Conservation (phyloP, 2,888 invertebrate species). For the Eucera pruinosa region DNA sequence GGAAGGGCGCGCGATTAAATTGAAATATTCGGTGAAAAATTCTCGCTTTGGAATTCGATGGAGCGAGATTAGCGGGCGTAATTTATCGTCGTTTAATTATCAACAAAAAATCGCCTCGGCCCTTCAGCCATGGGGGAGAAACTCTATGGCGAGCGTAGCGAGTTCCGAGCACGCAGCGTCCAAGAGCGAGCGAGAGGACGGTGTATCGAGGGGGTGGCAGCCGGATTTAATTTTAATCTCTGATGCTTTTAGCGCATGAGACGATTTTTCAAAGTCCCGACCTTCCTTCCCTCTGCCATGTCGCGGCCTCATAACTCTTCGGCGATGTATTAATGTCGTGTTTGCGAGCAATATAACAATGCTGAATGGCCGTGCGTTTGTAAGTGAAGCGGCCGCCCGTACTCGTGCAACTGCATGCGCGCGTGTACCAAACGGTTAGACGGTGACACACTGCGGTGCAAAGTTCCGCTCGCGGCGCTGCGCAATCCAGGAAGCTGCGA, state of each 20-base stretch:
- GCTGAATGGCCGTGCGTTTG: constrained; percentile 67
- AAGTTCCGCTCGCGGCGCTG: constrained; percentile 17
- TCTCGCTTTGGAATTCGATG: constrained; percentile 57
- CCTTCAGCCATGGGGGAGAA: constrained; percentile 27
- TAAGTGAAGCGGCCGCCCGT: constrained; percentile 57
- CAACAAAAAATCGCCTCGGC: constrained; percentile 64
- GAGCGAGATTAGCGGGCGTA: constrained; percentile 53
- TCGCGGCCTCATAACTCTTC: constrained; percentile 77
- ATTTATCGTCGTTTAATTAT: constrained; percentile 70
- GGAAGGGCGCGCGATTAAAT: constrained; percentile 31
- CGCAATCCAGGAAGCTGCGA: constrained; percentile 6
- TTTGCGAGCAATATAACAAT: constrained; percentile 81
- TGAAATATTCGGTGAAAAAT: constrained; percentile 57
- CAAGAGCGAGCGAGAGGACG: neutral
- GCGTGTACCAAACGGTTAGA: constrained; percentile 16
- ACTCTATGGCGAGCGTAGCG: constrained; percentile 8
- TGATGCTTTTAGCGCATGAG: constrained; percentile 72
- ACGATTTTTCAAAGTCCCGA: constrained; percentile 78
- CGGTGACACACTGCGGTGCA: constrained; percentile 36
- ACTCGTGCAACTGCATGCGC: constrained; percentile 31
- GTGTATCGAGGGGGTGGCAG: constrained; percentile 46
- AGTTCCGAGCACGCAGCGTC: constrained; percentile 30
- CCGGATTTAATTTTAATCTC: constrained; percentile 79
- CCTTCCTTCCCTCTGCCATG: constrained; percentile 68
- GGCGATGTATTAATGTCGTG: constrained; percentile 81